Conservation (phyloP, 2,113 vertebrate genomes). For the sheep (Ovis aries) region ARS-UI_Ramb_v3.0 NC_056076.1:61797001-61797500, state of each 20-base stretch:
- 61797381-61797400: neutral
- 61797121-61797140: neutral
- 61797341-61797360: neutral
- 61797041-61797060: neutral
- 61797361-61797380: neutral
- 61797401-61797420: neutral
- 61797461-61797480: neutral
- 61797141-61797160: neutral
- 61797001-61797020: neutral
- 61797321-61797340: neutral
- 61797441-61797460: neutral
- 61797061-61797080: neutral
- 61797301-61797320: neutral
- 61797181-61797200: neutral
- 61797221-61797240: neutral
- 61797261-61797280: neutral
- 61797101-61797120: neutral
- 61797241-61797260: neutral
- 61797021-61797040: neutral
- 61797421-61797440: slow-evolving; percentile 4
- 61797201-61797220: neutral
- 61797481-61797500: neutral
- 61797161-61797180: neutral
- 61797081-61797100: neutral
- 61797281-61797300: neutral